These are phyloP conservation scores for Bubo blakistoni DNA, from an alignment of 2,113 vertebrate species.

Conservation along the genomic window DNA sequence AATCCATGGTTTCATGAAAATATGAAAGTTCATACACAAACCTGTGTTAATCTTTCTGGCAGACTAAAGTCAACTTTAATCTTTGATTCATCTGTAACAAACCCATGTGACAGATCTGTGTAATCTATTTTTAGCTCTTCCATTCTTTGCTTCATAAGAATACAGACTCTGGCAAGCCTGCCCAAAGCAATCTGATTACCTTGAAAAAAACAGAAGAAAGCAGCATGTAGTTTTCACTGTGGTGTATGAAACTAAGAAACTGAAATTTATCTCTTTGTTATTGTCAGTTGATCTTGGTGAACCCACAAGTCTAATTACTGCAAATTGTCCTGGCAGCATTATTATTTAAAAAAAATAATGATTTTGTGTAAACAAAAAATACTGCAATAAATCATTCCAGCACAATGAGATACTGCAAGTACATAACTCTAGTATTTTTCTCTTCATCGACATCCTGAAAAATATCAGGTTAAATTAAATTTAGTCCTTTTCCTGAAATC, in stretches of 20 bases:
- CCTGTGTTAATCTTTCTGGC: neutral
- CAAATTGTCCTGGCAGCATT: neutral
- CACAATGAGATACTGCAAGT: neutral
- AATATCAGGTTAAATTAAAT: neutral
- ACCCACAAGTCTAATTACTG: neutral
- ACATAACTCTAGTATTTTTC: neutral
- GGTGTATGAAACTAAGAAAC: neutral
- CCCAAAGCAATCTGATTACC: neutral
- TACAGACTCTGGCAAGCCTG: neutral
- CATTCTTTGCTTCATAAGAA: neutral
- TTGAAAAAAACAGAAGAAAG: neutral
- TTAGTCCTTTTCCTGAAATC: neutral
- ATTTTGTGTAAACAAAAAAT: neutral
- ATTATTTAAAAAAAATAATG: neutral
- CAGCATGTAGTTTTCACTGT: neutral
- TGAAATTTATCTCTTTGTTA: neutral
- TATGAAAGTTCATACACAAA: neutral
- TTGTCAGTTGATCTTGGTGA: neutral
- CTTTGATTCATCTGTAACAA: neutral
- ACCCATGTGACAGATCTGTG: neutral
- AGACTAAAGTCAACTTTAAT: neutral
- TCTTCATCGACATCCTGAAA: neutral
- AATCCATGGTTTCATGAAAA: neutral
- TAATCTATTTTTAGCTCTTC: neutral
- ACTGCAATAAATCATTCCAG: neutral